A percentile compares a stretch with the other conserved stretches of the same genome.
phyloP scores from a whole-genome alignment of 2,797 vertebrate species.

The Platyrinchus mystaceus region DNA sequence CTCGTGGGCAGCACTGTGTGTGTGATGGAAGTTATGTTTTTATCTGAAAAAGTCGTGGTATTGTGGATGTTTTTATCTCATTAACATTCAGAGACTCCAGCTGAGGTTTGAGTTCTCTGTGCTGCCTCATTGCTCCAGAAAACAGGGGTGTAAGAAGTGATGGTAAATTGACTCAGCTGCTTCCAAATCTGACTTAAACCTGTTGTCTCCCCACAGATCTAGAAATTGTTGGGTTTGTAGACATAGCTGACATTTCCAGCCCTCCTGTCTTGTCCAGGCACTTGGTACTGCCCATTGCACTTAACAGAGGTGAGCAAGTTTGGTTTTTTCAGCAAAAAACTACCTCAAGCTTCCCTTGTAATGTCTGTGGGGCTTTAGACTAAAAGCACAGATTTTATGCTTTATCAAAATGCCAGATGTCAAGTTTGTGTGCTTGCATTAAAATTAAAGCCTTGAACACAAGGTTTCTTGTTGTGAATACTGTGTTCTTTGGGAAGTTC shows the following conservation, averaged over 20 bases:
- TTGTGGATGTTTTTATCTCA: not conserved
- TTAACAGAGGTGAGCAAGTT: constrained; percentile 89
- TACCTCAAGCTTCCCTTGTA: not conserved
- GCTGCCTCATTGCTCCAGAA: not conserved
- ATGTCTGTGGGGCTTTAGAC: not conserved
- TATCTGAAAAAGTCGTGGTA: not conserved
- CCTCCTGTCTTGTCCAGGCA: constrained; percentile 96
- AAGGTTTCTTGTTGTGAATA: not conserved
- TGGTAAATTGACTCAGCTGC: not conserved
- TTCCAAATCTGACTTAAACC: not conserved
- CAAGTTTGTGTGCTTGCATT: not conserved
- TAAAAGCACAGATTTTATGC: not conserved
- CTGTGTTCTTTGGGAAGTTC: not conserved
- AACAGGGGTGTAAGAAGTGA: not conserved
- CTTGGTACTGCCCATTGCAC: constrained; percentile 93
- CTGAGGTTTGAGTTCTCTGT: not conserved
- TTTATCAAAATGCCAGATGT: not conserved
- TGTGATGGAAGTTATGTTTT: not conserved
- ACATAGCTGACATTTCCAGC: constrained; percentile 97
- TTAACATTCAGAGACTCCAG: not conserved
- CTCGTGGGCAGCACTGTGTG: not conserved
- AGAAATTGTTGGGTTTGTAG: constrained; percentile 97
- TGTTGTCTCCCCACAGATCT: constrained; percentile 81
- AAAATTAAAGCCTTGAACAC: not conserved
- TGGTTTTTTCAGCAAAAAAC: not conserved